Conservation (phyloP, 2,888 invertebrate genomes). For the Diploptera punctata region DNA sequence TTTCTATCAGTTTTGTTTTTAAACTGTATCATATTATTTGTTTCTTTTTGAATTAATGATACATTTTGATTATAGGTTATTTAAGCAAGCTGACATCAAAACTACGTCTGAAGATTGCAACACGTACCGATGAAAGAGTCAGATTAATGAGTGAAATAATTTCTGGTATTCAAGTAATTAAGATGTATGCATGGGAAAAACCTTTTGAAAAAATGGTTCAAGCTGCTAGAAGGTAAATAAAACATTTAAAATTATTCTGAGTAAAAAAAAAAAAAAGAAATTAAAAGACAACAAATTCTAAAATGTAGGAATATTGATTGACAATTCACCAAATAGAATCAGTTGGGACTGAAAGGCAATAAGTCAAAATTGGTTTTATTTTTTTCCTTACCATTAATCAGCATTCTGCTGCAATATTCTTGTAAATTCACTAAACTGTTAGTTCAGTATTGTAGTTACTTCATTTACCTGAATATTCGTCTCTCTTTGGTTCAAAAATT, state of each 20-base stretch:
- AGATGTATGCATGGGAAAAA: constrained; percentile 88
- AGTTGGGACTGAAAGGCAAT: no score
- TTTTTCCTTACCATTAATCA: no score
- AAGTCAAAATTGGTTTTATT: no score
- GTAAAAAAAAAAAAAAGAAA: neutral
- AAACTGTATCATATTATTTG: no score
- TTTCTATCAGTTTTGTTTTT: no score
- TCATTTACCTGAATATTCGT: no score
- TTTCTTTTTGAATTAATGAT: no score
- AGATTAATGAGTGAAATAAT: constrained; percentile 95
- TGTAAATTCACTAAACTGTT: no score
- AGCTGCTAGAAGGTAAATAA: constrained; percentile 68
- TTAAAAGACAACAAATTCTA: neutral
- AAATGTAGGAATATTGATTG: neutral
- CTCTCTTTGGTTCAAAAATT: no score
- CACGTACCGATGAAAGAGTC: constrained; percentile 87
- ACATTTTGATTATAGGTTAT: constrained; percentile 36
- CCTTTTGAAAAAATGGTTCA: constrained; percentile 75
- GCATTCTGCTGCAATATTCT: no score
- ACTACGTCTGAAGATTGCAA: constrained; percentile 79
- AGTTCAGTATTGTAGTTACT: no score
- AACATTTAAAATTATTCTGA: no score
- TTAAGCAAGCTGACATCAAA: constrained; percentile 43
- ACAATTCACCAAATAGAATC: neutral
- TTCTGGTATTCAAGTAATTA: constrained; percentile 89